Evolutionary conservation across 30 jellyfish, hydroid and myxozoan genomes (phyloP), one percentile per base, ranked within the genome.

Genomic region (Calvadosia cruxmelitensis): DNA sequence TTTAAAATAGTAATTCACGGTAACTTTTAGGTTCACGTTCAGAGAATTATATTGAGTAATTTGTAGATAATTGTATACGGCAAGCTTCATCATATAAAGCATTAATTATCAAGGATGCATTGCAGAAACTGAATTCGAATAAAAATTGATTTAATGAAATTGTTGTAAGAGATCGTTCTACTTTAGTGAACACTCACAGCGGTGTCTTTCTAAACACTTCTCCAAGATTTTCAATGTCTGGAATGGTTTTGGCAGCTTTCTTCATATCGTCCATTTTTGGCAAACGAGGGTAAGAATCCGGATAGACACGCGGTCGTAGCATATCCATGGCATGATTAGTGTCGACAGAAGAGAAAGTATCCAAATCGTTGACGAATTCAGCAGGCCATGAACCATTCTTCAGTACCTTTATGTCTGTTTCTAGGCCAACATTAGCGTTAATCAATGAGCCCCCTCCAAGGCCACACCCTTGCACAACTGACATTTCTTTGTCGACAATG

Each of bases 401-500:
- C 49, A 81, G 73, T 0, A 81, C 81, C 3, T 77, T 72, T 25
- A 71, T 77, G 27, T 81, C 93, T 2, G 82, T 75, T 2, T 81
- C 86, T 23, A 81, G 76, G 24, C 77, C 86, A 52, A 73, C 93
- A 67, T 52, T 73, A 16, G 86, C 93, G 57, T 81, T 81, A 31
- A 81, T 81, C 36, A 81, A 64, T 2, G 93, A 81, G 26, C 90
- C 84, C 7, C 93, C 93, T 5, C 93, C 93, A 50, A 81, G 86
- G 3, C 93, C 93, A 53, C 93, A 81, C 1, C 93, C 93, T 68
- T 81, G 80, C 0, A 81, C 51, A 3, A 81, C 82, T 27, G 93
- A 42, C 30, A 81, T 81, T 53, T 81, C 93, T 2, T 81, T 50
- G 50, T 81, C 66, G 27, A 81, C 84, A 52, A 66, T 53, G 2